Evolutionary conservation across 2,888 invertebrate genomes (phyloP).

Genomic region (Rhingia campestris): DNA sequence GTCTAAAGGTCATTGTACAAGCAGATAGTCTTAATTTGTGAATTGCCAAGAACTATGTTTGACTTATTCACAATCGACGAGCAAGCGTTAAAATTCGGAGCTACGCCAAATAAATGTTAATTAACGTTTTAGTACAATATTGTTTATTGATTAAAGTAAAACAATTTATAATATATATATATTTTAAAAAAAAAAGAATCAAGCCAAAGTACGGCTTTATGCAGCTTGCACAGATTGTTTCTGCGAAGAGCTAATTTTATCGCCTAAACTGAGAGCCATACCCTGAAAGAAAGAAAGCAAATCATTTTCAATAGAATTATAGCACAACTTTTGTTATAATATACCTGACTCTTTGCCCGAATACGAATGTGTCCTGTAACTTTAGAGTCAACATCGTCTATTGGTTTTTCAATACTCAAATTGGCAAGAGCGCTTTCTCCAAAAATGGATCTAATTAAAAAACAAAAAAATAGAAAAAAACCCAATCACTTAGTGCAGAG

Average conservation of each 20-base stretch:
- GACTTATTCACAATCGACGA: too few species aligned
- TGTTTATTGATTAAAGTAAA: constrained; percentile 68
- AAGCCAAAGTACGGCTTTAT: constrained; percentile 72
- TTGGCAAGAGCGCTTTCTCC: constrained; percentile 99
- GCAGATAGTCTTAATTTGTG: too few species aligned
- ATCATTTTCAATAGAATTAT: background rate
- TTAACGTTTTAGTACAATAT: constrained; percentile 31
- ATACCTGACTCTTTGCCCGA: constrained; percentile 98
- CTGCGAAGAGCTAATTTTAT: constrained; percentile 97
- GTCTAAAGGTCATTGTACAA: too few species aligned
- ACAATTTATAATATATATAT: constrained; percentile 66
- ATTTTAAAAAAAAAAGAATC: constrained; percentile 46
- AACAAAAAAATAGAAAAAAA: background rate
- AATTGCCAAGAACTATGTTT: too few species aligned
- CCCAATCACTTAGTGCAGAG: background rate
- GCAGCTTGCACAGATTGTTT: constrained; percentile 85
- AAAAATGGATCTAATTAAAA: constrained; percentile 89
- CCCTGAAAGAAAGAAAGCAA: constrained; percentile 86
- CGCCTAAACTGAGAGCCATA: constrained; percentile 99
- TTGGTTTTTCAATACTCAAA: constrained; percentile 97
- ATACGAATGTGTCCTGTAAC: constrained; percentile 99
- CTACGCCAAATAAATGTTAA: background rate
- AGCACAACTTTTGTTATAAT: constrained; percentile 18
- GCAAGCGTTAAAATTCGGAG: too few species aligned
- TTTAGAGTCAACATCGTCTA: constrained; percentile 92